Base-by-base conservation (phyloP, 2,797 vertebrate genomes). In the Phaenicophaeus curvirostris region DNA sequence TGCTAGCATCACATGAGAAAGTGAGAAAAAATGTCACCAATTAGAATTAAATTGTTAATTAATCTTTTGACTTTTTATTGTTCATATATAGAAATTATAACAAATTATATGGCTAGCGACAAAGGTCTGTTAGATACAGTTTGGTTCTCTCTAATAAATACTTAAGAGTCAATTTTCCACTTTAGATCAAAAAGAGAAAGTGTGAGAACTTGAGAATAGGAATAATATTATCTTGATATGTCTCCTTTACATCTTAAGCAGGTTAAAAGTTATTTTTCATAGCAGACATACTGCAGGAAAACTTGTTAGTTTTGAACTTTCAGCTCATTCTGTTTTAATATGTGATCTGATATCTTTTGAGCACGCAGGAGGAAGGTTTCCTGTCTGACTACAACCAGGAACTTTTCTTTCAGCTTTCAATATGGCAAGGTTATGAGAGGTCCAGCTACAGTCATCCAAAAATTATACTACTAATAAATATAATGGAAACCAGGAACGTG, bases 401-500 rank as follows among this genome's bases (percentile, higher is more conserved):
- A 74, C 50, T 81, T 96, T 93, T 94, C 57, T 77, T 95, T 95
- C 58, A 77, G 63, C 71, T 84, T 97, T 96, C 53, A 73, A 92
- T 96, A 63, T 59, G 68, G 76, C 46, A 82, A 95, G 90, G 87
- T 97, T 95, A 93, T 51, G 25, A 95, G 54, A 75, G 57, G 53
- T 95, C 87, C 28, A 84, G 71, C 91, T 83, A 93, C 44, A 97
- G 73, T 95, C 81, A 87, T 9, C 8, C 15, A 93, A 92, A 96
- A 95, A 95, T 74, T 90, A 90, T 67, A 89, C 94, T 93, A 97
- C 97, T 92, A 95, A 93, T 39, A 97, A 95, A 87, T 54, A 37
- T 96, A 98, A 97, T 95, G 89, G 73, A 85, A 98, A 96, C 75
- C 92, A 97, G 91, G 74, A 96, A 97, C 69, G 90, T 85, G 30